phyloP scores from a whole-genome alignment of 1,140 invertebrate genomes.

The Asbolus verrucosus region DNA sequence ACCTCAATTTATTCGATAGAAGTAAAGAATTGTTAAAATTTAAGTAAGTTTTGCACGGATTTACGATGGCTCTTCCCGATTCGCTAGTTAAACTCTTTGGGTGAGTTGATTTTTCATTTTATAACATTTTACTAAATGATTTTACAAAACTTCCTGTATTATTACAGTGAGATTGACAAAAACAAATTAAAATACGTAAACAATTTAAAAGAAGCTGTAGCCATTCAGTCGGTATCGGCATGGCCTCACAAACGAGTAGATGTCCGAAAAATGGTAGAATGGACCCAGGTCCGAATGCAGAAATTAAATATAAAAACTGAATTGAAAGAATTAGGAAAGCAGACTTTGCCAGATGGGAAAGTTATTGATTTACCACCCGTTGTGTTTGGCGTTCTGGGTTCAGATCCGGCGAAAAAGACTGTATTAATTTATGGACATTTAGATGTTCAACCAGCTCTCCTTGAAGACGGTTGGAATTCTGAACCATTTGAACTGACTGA shows the following conservation, averaged over 20 bases:
- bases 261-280: slow-evolving; percentile 82
- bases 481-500: slow-evolving; percentile 94
- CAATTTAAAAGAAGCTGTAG: slow-evolving; percentile 86
- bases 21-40: too few species aligned
- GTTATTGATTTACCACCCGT: slow-evolving; percentile 88
- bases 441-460: slow-evolving; percentile 95
- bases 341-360: slow-evolving; percentile 79
- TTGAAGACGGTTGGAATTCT: slow-evolving; percentile 94
- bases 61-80: too few species aligned
- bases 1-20: too few species aligned
- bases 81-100: too few species aligned
- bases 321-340: slow-evolving; percentile 84
- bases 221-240: slow-evolving; percentile 95
- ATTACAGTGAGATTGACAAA: slow-evolving; percentile 79
- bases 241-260: slow-evolving; percentile 85
- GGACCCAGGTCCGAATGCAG: slow-evolving; percentile 80
- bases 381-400: slow-evolving; percentile 86
- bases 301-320: slow-evolving; percentile 81
- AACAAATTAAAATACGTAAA: slow-evolving; percentile 83
- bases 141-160: too few species aligned
- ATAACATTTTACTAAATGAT: too few species aligned
- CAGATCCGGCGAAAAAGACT: slow-evolving; percentile 89
- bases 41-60: too few species aligned
- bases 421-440: slow-evolving; percentile 97
- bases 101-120: too few species aligned